phyloP scores from a whole-genome alignment of 2,888 invertebrate species.

The Muscina levida region DNA sequence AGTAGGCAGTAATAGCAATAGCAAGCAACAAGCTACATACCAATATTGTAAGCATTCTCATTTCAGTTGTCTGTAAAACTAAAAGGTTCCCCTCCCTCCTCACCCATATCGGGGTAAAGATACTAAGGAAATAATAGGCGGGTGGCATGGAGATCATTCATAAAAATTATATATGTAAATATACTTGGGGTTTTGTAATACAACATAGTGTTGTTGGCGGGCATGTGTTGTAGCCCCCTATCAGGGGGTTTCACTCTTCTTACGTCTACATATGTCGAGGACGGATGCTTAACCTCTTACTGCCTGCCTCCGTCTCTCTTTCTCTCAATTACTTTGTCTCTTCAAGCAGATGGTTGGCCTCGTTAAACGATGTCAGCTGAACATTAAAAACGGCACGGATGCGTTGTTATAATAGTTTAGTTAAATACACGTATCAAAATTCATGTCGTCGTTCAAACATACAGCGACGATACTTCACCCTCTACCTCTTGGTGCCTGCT shows the following conservation, averaged over 20 bases:
- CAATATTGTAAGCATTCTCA: neutral
- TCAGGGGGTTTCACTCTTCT: too few species aligned
- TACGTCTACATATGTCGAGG: too few species aligned
- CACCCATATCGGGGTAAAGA: too few species aligned
- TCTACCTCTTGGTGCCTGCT: neutral
- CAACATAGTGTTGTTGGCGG: too few species aligned
- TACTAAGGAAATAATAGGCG: too few species aligned
- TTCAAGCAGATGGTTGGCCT: constrained; percentile 13
- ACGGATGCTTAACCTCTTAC: too few species aligned
- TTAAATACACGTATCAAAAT: constrained; percentile 37
- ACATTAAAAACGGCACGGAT: neutral
- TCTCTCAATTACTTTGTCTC: neutral
- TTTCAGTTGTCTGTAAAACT: neutral
- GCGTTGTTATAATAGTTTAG: neutral
- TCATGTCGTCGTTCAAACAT: neutral
- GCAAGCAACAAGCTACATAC: constrained; percentile 18
- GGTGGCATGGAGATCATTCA: too few species aligned
- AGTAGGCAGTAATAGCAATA: constrained; percentile 20
- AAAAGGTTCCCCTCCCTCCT: too few species aligned
- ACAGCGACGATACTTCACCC: neutral
- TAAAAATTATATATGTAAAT: too few species aligned
- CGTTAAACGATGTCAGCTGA: constrained; percentile 32
- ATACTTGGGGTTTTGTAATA: too few species aligned
- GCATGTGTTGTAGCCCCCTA: too few species aligned
- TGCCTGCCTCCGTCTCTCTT: neutral